These are phyloP conservation scores for Arremon brunneinucha DNA, from an alignment of 2,797 vertebrate genomes.

Conservation along the genomic window DNA sequence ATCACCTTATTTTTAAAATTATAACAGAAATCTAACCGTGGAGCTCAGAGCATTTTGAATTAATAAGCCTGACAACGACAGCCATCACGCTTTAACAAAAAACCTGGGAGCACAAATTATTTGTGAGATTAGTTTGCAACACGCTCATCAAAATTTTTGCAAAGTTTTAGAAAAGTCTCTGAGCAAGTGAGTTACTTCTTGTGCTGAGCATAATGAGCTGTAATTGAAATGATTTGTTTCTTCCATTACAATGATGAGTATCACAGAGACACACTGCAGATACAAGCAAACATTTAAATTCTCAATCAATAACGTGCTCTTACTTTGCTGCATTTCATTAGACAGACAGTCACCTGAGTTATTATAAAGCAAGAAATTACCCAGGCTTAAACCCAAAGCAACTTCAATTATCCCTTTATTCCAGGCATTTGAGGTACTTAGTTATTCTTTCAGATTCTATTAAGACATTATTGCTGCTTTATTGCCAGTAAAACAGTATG, in stretches of 20 bases:
- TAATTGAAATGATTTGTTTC: slow-evolving; percentile 54
- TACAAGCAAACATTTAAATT: slow-evolving; percentile 25
- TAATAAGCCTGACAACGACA: neutral
- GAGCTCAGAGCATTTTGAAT: neutral
- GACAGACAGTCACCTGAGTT: slow-evolving; percentile 60
- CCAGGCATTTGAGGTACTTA: slow-evolving; percentile 46
- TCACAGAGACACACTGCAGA: neutral
- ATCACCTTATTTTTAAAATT: neutral
- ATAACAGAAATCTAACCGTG: neutral
- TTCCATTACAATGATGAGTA: slow-evolving; percentile 22
- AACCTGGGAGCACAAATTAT: neutral
- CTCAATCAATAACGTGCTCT: slow-evolving; percentile 53
- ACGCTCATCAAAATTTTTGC: neutral
- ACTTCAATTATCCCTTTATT: slow-evolving; percentile 62
- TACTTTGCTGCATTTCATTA: slow-evolving; percentile 56
- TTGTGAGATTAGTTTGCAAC: neutral
- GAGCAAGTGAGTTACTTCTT: slow-evolving; percentile 3
- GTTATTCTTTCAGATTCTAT: slow-evolving; percentile 62
- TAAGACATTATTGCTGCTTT: slow-evolving; percentile 60
- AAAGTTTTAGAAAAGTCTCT: slow-evolving; percentile 11
- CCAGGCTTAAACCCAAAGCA: slow-evolving; percentile 39
- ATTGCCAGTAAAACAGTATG: slow-evolving; percentile 63
- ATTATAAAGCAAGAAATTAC: slow-evolving; percentile 45
- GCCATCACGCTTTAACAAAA: neutral
- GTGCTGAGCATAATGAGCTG: slow-evolving; percentile 36